Base-by-base conservation (phyloP, 1,140 invertebrate species). In the Meteorus sp. region DNA sequence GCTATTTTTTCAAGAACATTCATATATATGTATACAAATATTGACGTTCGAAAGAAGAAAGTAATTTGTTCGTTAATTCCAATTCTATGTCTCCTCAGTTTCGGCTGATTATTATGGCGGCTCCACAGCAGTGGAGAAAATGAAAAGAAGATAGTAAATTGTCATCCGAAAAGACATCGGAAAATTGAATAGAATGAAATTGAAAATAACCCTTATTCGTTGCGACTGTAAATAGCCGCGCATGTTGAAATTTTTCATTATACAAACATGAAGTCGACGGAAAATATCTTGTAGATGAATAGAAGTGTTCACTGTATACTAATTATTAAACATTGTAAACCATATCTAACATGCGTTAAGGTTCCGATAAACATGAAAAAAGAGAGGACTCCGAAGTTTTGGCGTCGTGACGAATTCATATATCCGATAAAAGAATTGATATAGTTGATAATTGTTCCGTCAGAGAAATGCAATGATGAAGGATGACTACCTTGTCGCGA, bases 291-390 rank as follows among this genome's bases (percentile, higher is more conserved):
- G 17, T 39, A 39, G 35, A 39, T 39, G 8, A 39, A n/a, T 39
- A 39, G 35, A n/a, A 4, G 35, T 39, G 43, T 52, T 35, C 17
- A 53, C 22, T 25, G 11, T 20, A 47, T 60, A 54, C 20, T 13
- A 29, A 56, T 45, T 61, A 57, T 52, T 52, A 56, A 43, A 56
- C 11, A 15, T 60, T 59, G 53, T 59, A 43, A 56, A 63, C 53
- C 61, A 63, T 63, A 63, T 63, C 61, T 60, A 63, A 8, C 27
- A 52, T 44, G 57, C 61, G 61, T 63, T 63, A 23, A 59, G 45
- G 44, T 33, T 33, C 25, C 39, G 44, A 59, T 43, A 23, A 41
- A 53, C n/a, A n/a, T n/a, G n/a, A 31, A 51, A 51, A 48, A 52
- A 53, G 23, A 37, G 41, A 39, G 3, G 35, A n/a, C 15, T 3